Evolutionary conservation across 2,888 invertebrate genomes (phyloP).

Genomic region (Apotomis betuletana): DNA sequence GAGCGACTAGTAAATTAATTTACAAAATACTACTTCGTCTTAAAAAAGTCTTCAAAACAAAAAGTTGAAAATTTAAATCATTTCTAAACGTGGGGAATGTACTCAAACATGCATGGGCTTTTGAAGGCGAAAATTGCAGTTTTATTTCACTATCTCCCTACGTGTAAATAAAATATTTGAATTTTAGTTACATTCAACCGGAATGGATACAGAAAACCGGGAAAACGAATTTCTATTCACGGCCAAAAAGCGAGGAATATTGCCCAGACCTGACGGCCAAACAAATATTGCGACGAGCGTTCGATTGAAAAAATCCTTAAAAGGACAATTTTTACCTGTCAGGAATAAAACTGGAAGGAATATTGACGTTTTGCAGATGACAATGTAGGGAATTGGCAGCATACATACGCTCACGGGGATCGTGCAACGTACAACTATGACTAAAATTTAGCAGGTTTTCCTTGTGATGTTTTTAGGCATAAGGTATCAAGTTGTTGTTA

Average conservation of each 20-base stretch:
- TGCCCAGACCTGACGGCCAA: slow-evolving; percentile 1
- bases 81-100: too few species aligned
- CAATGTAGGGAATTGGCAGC: background rate
- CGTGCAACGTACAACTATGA: too few species aligned
- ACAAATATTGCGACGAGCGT: slow-evolving; percentile 12
- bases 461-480: too few species aligned
- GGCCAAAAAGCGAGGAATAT: slow-evolving; percentile 28
- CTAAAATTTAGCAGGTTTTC: too few species aligned
- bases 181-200: slow-evolving; percentile 17
- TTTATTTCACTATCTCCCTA: background rate
- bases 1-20: too few species aligned
- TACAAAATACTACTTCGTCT: too few species aligned
- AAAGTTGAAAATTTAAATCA: too few species aligned
- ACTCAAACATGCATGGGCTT: background rate
- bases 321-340: slow-evolving; percentile 5
- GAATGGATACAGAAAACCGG: slow-evolving; percentile 23
- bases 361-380: background rate
- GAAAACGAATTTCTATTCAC: slow-evolving; percentile 27
- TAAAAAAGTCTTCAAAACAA: too few species aligned
- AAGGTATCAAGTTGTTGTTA: too few species aligned
- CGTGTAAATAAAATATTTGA: background rate
- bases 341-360: slow-evolving; percentile 8
- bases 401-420: too few species aligned
- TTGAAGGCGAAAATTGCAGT: background rate
- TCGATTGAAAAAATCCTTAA: slow-evolving; percentile 27